phyloP scores from a whole-genome alignment of 2,888 invertebrate species.

The Euproctis similis region DNA sequence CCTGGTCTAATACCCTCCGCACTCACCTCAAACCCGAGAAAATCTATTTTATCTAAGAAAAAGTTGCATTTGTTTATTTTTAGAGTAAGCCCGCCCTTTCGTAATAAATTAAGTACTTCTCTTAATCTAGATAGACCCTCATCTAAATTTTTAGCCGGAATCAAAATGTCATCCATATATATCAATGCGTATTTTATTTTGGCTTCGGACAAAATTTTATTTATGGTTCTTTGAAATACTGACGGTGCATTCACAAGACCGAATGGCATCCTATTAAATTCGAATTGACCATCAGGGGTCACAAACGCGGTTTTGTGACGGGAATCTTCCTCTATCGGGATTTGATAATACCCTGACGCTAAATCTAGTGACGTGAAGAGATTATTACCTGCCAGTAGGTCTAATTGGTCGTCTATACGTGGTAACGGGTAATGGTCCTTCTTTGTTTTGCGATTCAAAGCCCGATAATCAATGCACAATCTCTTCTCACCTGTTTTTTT shows the following conservation, averaged over 20 bases:
- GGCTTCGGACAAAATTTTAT: background rate
- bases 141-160: background rate
- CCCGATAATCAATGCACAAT: too few relatives aligned
- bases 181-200: slow-evolving; percentile 1
- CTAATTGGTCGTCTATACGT: too few relatives aligned
- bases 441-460: background rate
- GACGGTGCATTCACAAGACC: background rate
- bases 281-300: background rate
- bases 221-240: too few relatives aligned
- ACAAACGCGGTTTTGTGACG: background rate
- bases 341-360: background rate
- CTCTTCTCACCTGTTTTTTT: too few relatives aligned
- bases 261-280: background rate
- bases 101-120: background rate
- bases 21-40: too few relatives aligned
- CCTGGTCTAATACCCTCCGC: too few relatives aligned
- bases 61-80: slow-evolving; percentile 6
- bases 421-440: background rate
- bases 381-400: too few relatives aligned
- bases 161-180: slow-evolving; percentile 6
- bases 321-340: background rate
- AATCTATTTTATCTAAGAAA: too few relatives aligned
- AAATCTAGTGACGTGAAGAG: background rate
- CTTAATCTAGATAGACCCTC: slow-evolving; percentile 4
- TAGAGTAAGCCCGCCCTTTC: slow-evolving; percentile 1